Evolutionary conservation across 2,113 vertebrate genomes (phyloP).

Genomic region (Pipa parva): DNA sequence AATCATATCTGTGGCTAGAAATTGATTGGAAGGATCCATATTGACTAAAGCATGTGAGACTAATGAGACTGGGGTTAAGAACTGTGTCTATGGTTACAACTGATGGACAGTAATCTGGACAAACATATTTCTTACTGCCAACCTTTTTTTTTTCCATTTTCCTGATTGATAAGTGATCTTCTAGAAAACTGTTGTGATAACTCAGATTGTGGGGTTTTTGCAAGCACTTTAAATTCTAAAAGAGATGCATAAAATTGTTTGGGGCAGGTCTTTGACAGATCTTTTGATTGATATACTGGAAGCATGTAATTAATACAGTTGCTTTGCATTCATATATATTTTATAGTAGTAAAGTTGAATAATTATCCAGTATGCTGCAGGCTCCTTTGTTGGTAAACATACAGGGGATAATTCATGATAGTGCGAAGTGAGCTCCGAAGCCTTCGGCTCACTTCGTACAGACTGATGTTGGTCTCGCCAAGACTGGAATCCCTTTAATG

Average conservation of each 20-base stretch:
- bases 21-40: constrained; percentile 73
- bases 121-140: not conserved
- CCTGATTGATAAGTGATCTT: not conserved
- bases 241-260: constrained; percentile 39
- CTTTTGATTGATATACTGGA: constrained; percentile 32
- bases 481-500: too few relatives aligned
- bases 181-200: constrained; percentile 5
- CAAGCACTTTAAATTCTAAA: constrained; percentile 9
- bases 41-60: constrained; percentile 71
- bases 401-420: too few relatives aligned
- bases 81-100: constrained; percentile 60
- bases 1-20: constrained; percentile 74
- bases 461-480: too few relatives aligned
- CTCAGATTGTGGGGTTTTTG: constrained; percentile 5
- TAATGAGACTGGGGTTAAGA: constrained; percentile 70
- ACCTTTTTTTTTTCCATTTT: not conserved
- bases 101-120: constrained; percentile 50
- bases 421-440: too few relatives aligned
- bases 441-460: too few relatives aligned
- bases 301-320: constrained; percentile 32
- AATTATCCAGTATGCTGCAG: too few relatives aligned
- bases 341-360: too few relatives aligned
- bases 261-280: constrained; percentile 26
- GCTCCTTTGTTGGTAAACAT: too few relatives aligned
- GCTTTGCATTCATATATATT: not conserved